phyloP scores from a whole-genome alignment of 2,113 vertebrate species.

The Excalfactoria chinensis region DNA sequence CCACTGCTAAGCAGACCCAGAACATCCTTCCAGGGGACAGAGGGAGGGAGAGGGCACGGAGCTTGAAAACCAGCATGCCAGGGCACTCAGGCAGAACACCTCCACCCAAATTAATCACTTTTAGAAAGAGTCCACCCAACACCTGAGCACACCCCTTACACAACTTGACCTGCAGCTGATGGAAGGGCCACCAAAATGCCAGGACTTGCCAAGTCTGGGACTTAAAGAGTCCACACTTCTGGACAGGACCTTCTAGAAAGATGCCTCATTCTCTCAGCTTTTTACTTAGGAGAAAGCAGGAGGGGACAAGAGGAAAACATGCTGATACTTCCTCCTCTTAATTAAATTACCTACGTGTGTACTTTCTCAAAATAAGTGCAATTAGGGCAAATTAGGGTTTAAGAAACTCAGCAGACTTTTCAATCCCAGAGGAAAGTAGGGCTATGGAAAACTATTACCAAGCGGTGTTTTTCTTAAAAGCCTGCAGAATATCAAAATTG shows the following conservation, averaged over 20 bases:
- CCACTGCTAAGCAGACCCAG: rapidly evolving
- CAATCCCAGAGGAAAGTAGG: not conserved
- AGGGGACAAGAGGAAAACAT: not conserved
- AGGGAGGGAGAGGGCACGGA: not conserved
- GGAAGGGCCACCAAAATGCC: not conserved
- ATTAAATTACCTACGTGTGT: not conserved
- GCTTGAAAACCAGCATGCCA: not conserved
- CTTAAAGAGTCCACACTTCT: not conserved
- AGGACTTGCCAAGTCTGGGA: not conserved
- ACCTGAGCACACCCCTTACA: not conserved
- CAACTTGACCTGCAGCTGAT: not conserved
- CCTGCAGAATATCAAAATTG: not conserved
- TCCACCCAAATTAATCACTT: not conserved
- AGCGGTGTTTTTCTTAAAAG: not conserved
- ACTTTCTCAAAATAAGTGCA: not conserved
- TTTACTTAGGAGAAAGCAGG: not conserved
- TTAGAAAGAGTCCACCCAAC: not conserved
- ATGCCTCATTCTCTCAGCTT: not conserved
- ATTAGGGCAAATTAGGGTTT: not conserved
- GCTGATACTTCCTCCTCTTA: not conserved
- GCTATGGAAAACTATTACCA: not conserved
- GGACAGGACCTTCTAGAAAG: not conserved
- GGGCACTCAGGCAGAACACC: not conserved
- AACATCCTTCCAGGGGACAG: not conserved
- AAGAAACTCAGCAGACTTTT: not conserved